phyloP scores from a whole-genome alignment of 2,888 invertebrate species.

The Idaea straminata region DNA sequence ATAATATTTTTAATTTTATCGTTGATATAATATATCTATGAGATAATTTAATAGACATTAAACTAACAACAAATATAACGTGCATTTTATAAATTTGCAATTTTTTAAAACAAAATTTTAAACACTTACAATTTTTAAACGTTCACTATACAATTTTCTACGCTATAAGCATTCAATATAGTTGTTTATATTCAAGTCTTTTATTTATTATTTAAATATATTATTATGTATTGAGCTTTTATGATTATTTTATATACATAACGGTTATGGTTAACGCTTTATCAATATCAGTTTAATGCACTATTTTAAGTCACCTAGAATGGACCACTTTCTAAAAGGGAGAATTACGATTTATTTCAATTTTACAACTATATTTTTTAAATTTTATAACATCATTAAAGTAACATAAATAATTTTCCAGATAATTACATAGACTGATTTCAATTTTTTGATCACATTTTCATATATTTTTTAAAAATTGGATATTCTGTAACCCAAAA shows the following conservation, averaged over 20 bases:
- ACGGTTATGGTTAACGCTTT: constrained; percentile 50
- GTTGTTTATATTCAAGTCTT: constrained; percentile 73
- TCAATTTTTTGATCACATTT: neutral
- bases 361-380: constrained; percentile 26
- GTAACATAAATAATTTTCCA: neutral
- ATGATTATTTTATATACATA: constrained; percentile 68
- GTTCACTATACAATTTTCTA: constrained; percentile 60
- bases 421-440: neutral
- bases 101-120: constrained; percentile 33
- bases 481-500: constrained; percentile 36
- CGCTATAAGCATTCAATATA: constrained; percentile 65
- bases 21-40: constrained; percentile 48
- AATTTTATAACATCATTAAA: neutral
- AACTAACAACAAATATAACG: constrained; percentile 43
- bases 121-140: constrained; percentile 42
- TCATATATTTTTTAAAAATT: neutral
- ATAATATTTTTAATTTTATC: constrained; percentile 28
- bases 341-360: constrained; percentile 33
- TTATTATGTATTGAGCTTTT: constrained; percentile 68
- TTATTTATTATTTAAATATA: constrained; percentile 58
- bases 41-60: constrained; percentile 43
- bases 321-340: constrained; percentile 77
- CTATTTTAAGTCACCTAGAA: constrained; percentile 78
- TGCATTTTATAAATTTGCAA: constrained; percentile 53
- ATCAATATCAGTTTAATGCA: constrained; percentile 70